phyloP scores from a whole-genome alignment of 2,113 vertebrate species.

The Microtus montanus region DNA sequence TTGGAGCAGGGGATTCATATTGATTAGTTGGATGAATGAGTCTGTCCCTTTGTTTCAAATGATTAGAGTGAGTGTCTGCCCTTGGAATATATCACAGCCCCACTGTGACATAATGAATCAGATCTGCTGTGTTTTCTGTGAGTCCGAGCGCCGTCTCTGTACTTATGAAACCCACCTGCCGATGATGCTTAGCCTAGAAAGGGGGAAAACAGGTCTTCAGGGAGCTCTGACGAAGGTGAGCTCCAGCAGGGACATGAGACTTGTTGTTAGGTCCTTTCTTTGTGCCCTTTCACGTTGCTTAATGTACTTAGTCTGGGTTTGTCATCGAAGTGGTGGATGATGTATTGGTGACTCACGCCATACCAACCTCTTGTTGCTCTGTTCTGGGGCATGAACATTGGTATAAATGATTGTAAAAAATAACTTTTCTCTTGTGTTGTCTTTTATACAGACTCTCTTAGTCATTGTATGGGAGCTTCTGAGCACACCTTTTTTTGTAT shows the following conservation, averaged over 20 bases:
- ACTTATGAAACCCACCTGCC: conserved; percentile 66
- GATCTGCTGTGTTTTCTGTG: conserved; percentile 50
- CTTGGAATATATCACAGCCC: conserved; percentile 66
- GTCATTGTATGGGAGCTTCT: background rate
- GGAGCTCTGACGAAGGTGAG: conserved; percentile 12
- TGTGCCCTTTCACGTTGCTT: background rate
- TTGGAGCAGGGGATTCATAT: conserved; percentile 63
- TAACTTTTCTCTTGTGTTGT: conserved; percentile 7
- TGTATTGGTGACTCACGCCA: conserved; percentile 8
- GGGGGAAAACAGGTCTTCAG: conserved; percentile 36
- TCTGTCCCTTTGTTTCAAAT: conserved; percentile 65
- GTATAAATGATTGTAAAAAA: conserved; percentile 35
- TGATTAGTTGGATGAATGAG: conserved; percentile 73
- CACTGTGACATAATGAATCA: conserved; percentile 60
- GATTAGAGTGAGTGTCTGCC: conserved; percentile 72
- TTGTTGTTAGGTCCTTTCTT: background rate
- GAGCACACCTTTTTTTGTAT: background rate
- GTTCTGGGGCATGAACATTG: conserved; percentile 38
- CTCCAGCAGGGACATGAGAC: background rate
- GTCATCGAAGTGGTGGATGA: conserved; percentile 35
- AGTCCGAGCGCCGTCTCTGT: conserved; percentile 61
- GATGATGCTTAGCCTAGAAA: conserved; percentile 53
- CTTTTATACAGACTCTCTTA: background rate
- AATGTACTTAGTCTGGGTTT: conserved; percentile 43
- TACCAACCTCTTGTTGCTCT: background rate